These are phyloP conservation scores for Odontamblyopus rebecca DNA, from an alignment of 2,797 vertebrate species.

Conservation along the genomic window DNA sequence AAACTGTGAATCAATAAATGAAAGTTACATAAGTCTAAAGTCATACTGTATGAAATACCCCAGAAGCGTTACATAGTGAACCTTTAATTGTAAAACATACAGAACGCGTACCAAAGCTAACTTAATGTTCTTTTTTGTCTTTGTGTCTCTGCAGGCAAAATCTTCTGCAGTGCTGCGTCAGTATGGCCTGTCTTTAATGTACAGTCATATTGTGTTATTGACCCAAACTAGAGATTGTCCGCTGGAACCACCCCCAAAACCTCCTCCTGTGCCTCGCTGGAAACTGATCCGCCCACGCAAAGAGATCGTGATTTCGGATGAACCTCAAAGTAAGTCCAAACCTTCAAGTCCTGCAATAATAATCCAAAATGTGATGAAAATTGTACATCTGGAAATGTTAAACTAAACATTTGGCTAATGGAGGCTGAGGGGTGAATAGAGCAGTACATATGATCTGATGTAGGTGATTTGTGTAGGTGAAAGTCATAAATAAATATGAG, in stretches of 20 bases:
- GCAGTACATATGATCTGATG: slow-evolving; percentile 32
- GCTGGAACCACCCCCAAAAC: slow-evolving; percentile 71
- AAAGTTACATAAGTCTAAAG: no score
- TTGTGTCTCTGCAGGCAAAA: slow-evolving; percentile 70
- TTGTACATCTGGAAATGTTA: slow-evolving; percentile 23
- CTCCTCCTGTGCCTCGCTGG: slow-evolving; percentile 79
- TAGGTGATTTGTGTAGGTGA: slow-evolving; percentile 35
- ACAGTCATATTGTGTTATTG: slow-evolving; percentile 85
- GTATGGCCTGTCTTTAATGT: slow-evolving; percentile 82
- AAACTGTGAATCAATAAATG: no score
- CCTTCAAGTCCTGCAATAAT: not conserved
- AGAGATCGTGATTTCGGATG: slow-evolving; percentile 76
- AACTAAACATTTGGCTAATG: slow-evolving; percentile 19
- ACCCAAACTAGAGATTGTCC: slow-evolving; percentile 85
- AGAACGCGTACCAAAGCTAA: not conserved
- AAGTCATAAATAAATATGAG: slow-evolving; percentile 52
- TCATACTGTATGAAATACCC: no score
- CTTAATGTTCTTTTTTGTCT: not conserved
- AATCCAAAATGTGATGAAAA: slow-evolving; percentile 9
- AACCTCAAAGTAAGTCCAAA: slow-evolving; percentile 80
- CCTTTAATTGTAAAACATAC: not conserved
- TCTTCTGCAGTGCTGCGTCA: slow-evolving; percentile 85
- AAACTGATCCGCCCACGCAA: slow-evolving; percentile 86
- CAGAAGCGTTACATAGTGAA: no score
- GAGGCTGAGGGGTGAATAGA: slow-evolving; percentile 41